Percentiles rank a stretch among this genome's conserved stretches.
Conservation (phyloP, 2,797 vertebrate species). For the Buceros bicornis region DNA sequence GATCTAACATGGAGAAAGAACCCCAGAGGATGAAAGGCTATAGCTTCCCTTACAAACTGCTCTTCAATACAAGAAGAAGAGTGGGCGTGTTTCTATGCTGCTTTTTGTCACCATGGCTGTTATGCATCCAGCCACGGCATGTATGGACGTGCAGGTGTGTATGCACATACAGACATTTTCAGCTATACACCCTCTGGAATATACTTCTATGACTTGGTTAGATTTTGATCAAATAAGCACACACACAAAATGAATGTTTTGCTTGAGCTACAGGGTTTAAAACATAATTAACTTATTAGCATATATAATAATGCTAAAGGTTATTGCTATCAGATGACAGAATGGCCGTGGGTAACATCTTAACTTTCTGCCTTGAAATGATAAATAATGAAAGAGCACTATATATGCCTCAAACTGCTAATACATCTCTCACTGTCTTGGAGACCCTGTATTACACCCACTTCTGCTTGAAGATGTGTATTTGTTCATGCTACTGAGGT, state of each 20-base stretch:
- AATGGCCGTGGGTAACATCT: background rate
- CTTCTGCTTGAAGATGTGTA: background rate
- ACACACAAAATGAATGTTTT: background rate
- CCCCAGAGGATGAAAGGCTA: background rate
- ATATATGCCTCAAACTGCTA: background rate
- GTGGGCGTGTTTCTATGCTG: rapidly evolving
- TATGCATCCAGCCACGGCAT: background rate
- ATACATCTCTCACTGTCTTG: background rate
- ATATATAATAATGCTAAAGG: background rate
- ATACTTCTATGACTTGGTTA: too few species aligned
- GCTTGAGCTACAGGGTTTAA: background rate
- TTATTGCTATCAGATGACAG: background rate
- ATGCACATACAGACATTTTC: background rate
- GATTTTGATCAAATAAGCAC: background rate
- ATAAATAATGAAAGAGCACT: background rate
- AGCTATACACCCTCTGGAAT: background rate
- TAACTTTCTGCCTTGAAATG: background rate
- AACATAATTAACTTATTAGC: background rate
- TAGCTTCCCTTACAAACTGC: background rate
- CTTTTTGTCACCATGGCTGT: background rate
- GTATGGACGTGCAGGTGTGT: background rate
- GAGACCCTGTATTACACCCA: background rate
- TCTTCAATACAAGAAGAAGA: background rate
- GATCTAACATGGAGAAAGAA: background rate
- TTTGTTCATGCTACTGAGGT: background rate